phyloP scores from a whole-genome alignment of 2,888 invertebrate genomes.

The Drosophila basisetae region DNA sequence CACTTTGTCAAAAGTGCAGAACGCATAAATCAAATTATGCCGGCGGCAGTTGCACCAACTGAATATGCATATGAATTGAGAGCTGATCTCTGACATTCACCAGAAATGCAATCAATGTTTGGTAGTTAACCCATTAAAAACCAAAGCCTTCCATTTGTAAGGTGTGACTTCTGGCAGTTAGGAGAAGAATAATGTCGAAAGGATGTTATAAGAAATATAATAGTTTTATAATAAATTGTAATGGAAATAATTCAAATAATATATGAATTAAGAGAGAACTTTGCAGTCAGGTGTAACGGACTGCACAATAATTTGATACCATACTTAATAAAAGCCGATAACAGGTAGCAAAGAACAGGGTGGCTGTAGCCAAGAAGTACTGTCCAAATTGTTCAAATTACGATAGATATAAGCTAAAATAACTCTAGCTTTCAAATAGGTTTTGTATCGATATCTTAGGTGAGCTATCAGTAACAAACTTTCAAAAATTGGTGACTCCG shows the following conservation, averaged over 20 bases:
- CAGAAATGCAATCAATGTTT: constrained; percentile 52
- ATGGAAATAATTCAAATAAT: background rate
- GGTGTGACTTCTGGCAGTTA: background rate
- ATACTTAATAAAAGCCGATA: too few relatives aligned
- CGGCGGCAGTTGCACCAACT: constrained; percentile 29
- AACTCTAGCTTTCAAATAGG: background rate
- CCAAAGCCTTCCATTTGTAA: background rate
- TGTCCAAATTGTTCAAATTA: too few relatives aligned
- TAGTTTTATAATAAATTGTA: background rate
- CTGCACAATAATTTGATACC: too few relatives aligned
- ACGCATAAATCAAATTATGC: constrained; percentile 69
- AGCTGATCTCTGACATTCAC: constrained; percentile 8
- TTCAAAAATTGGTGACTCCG: too few relatives aligned
- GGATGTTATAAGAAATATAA: background rate
- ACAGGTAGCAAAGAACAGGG: too few relatives aligned
- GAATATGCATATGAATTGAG: constrained; percentile 51
- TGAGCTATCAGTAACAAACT: too few relatives aligned
- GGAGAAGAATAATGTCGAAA: background rate
- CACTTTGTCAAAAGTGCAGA: constrained; percentile 75
- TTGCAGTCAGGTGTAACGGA: too few relatives aligned
- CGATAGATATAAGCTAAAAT: too few relatives aligned
- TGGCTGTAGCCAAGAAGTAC: too few relatives aligned
- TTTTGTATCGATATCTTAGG: too few relatives aligned
- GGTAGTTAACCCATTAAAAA: constrained; percentile 51
- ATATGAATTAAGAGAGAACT: background rate